phyloP scores from a whole-genome alignment of 2,888 invertebrate genomes.

The Drosophila helvetica region DNA sequence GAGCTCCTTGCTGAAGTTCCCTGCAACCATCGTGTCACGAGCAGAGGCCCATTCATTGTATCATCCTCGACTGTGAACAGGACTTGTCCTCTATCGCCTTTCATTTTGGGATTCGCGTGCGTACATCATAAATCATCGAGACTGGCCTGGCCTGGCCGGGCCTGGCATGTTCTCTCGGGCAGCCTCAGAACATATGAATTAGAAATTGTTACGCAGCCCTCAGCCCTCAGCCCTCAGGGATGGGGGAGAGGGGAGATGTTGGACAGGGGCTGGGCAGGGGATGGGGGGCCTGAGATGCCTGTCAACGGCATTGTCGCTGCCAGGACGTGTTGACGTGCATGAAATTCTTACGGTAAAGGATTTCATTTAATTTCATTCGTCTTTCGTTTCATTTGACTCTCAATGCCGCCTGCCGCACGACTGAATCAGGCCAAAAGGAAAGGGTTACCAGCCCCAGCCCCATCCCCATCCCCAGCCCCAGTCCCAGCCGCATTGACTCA shows the following conservation, averaged over 20 bases:
- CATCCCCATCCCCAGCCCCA: background rate
- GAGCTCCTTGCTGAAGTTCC: background rate
- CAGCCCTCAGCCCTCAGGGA: background rate
- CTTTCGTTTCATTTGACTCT: constrained; percentile 49
- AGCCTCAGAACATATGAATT: constrained; percentile 73
- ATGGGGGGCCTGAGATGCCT: constrained; percentile 35
- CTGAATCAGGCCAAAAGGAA: constrained; percentile 45
- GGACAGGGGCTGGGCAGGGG: constrained; percentile 11
- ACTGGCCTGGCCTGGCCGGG: constrained; percentile 18
- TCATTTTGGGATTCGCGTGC: constrained; percentile 67
- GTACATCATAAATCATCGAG: constrained; percentile 69
- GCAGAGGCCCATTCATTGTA: background rate
- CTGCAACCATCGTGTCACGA: constrained; percentile 15
- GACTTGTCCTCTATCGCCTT: constrained; percentile 39
- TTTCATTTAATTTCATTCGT: constrained; percentile 50
- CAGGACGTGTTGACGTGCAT: constrained; percentile 79
- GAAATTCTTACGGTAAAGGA: constrained; percentile 81
- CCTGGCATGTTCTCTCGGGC: background rate
- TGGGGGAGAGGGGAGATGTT: background rate
- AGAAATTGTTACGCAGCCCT: constrained; percentile 64
- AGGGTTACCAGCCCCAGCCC: constrained; percentile 5
- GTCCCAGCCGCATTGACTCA: constrained; percentile 47
- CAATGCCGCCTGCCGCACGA: constrained; percentile 51
- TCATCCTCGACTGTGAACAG: constrained; percentile 27
- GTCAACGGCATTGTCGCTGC: constrained; percentile 62